Evolutionary conservation across 2,113 vertebrate genomes (phyloP).

Genomic region (Carassius gibelio): DNA sequence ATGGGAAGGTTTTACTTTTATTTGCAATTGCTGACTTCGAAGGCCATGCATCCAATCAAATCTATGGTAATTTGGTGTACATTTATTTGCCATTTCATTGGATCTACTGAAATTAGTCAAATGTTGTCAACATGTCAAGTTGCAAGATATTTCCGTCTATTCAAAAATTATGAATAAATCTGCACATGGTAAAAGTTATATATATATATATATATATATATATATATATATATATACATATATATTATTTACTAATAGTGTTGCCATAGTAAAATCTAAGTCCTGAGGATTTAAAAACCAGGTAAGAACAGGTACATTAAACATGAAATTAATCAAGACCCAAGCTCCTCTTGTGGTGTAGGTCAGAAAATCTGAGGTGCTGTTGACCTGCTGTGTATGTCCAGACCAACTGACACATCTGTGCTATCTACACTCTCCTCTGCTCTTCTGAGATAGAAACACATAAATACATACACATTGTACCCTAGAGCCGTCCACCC

Average conservation of each 20-base stretch:
- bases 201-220: no score
- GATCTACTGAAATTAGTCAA: background rate
- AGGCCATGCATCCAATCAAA: background rate
- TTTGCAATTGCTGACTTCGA: background rate
- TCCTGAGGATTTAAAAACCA: background rate
- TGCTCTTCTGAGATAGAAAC: slow-evolving; percentile 42
- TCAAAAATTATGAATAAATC: background rate
- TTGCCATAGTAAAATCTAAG: background rate
- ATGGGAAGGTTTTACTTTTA: background rate
- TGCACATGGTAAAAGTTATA: background rate
- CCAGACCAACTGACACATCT: background rate
- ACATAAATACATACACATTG: background rate
- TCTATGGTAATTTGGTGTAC: background rate
- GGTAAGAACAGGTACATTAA: background rate
- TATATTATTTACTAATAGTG: background rate
- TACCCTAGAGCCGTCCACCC: slow-evolving; percentile 5
- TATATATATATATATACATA: no score
- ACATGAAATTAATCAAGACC: slow-evolving; percentile 1
- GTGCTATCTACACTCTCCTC: slow-evolving; percentile 33
- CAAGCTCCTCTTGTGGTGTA: background rate
- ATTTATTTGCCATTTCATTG: background rate
- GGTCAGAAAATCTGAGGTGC: slow-evolving; percentile 4
- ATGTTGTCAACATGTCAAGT: background rate
- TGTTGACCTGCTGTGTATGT: slow-evolving; percentile 41
- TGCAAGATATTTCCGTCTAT: background rate